Conservation (phyloP, 1,140 invertebrate genomes). For the Drosophila ananassae region DNA sequence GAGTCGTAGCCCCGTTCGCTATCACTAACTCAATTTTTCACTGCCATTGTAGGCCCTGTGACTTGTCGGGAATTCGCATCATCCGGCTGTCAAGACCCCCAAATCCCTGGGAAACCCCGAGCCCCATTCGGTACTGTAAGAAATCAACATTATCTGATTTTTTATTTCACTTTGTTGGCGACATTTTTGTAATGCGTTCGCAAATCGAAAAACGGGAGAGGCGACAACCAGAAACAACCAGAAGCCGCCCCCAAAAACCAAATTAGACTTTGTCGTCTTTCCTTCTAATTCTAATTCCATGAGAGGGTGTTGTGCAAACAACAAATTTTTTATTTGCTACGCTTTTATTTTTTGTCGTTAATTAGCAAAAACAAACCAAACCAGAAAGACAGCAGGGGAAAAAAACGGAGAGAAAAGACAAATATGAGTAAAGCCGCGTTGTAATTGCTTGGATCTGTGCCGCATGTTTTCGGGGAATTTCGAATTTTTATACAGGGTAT, state of each 20-base stretch:
- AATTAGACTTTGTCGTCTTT: slow-evolving; percentile 11
- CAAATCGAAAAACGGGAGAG: slow-evolving; percentile 58
- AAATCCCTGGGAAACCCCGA: slow-evolving; percentile 7
- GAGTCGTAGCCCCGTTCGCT: slow-evolving; percentile 14
- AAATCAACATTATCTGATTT: slow-evolving; percentile 71
- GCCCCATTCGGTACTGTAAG: slow-evolving; percentile 6
- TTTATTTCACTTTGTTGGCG: slow-evolving; percentile 62
- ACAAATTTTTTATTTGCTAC: slow-evolving; percentile 28
- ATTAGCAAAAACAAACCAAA: slow-evolving; percentile 51
- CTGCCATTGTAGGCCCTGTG: slow-evolving; percentile 58
- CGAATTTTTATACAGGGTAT: background rate
- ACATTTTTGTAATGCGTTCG: slow-evolving; percentile 75
- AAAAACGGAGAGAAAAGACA: slow-evolving; percentile 20
- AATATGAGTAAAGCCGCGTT: slow-evolving; percentile 16
- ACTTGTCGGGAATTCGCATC: slow-evolving; percentile 13
- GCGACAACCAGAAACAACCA: slow-evolving; percentile 56
- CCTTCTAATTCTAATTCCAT: slow-evolving; percentile 4
- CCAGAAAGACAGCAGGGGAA: background rate
- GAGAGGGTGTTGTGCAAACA: slow-evolving; percentile 60
- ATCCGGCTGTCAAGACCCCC: slow-evolving; percentile 21
- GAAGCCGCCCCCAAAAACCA: background rate
- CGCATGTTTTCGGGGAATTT: slow-evolving; percentile 57
- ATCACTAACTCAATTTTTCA: slow-evolving; percentile 77
- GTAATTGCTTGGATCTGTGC: slow-evolving; percentile 24
- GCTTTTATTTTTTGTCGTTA: slow-evolving; percentile 56